These are phyloP conservation scores for Motacilla tschutschensis DNA, from an alignment of 2,113 vertebrate species.

Conservation along the genomic window DNA sequence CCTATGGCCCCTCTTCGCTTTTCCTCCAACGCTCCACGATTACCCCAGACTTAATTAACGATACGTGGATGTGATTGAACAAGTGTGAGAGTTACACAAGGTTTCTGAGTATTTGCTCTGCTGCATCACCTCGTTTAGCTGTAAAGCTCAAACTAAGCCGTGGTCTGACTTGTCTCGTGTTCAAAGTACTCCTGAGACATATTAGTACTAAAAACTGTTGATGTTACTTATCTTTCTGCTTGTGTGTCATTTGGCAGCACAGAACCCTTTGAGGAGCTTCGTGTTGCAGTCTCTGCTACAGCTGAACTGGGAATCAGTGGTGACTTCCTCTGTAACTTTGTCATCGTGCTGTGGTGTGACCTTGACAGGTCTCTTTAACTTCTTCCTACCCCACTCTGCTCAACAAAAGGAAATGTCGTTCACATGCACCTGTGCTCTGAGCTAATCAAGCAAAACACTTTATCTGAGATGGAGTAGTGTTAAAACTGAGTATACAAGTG, in stretches of 20 bases:
- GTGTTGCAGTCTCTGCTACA: not conserved
- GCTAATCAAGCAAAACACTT: not conserved
- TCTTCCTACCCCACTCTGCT: not conserved
- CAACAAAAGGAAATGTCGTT: not conserved
- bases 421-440: not conserved
- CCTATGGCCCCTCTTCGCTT: not conserved
- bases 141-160: not conserved
- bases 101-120: not conserved
- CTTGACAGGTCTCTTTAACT: constrained; percentile 8
- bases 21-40: not conserved
- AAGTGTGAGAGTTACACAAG: not conserved
- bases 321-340: constrained; percentile 7
- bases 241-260: not conserved
- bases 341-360: not conserved
- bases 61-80: not conserved
- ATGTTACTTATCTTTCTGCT: not conserved
- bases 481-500: not conserved
- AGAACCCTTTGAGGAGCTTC: not conserved
- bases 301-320: not conserved
- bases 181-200: not conserved
- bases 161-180: not conserved
- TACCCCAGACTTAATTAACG: not conserved
- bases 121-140: not conserved
- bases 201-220: not conserved
- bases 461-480: not conserved